Evolutionary conservation across 2,797 vertebrate genomes (phyloP), one percentile per base, ranked within the genome.

Genomic region (Lophotriccus pileatus): DNA sequence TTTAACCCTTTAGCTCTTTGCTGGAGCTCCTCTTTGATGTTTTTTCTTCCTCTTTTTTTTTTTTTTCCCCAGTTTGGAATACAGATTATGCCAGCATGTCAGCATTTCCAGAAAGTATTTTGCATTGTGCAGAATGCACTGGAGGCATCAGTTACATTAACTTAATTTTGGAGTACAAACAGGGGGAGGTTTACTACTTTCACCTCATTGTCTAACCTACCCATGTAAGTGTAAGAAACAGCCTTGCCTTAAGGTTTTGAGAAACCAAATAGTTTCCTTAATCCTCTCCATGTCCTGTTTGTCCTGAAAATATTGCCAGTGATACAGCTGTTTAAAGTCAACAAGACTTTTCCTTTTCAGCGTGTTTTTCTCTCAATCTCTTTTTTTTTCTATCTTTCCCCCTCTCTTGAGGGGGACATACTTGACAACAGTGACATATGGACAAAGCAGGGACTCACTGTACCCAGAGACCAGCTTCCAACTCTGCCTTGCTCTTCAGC

Each of bases 1-100:
- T 94, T 93, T 96, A 95, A 95, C 90, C 63, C 91, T 87, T 94
- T 76, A 75, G 23, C 8, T 82, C 50, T 89, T 79, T 63, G 3
- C 27, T 84, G 34, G 20, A 92, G 12, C 12, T 74, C 27, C 19
- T 79, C 34, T 46, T 49, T 28, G 12, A n/a, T 32, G 22, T 3
- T 3, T 28, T 37, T 16, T 52, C 43, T 27, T 17, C 12, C 3
- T 7, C 1, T 22, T n/a, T 24, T 21, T 4, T 2, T 5, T 14
- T 36, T 39, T 34, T 39, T 12, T 12, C 17, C 41, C 5, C 41
- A 15, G 5, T 84, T 84, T 46, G 30, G 21, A 81, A 69, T 66
- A 66, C 19, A 37, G 7, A 8, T 72, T 68, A 6, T 67, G 15
- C 36, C 39, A 82, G 10, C 36, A 55, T 18, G 30, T 52, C 39